A percentile compares a stretch with the other conserved stretches of the same genome.
These are phyloP conservation scores for Lacerta viridis DNA, from an alignment of 2,797 vertebrate species.

Conservation along the genomic window DNA sequence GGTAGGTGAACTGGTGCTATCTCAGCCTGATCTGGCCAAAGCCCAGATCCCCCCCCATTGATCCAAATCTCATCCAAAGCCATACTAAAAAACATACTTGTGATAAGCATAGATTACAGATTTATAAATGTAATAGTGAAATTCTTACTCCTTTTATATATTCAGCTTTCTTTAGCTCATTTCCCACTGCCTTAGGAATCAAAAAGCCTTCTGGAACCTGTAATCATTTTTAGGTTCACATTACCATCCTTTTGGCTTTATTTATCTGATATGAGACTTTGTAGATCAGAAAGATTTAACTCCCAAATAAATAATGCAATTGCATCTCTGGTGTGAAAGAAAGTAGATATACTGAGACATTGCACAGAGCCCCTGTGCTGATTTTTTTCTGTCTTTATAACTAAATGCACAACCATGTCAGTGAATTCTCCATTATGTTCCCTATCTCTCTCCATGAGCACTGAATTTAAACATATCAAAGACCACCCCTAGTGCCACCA, in stretches of 20 bases:
- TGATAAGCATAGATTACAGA: background rate
- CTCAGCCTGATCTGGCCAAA: too few relatives aligned
- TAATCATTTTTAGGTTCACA: background rate
- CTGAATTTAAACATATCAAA: constrained; percentile 24
- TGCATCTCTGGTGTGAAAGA: constrained; percentile 3
- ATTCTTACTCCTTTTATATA: background rate
- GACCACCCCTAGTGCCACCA: constrained; percentile 10
- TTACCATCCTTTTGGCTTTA: background rate
- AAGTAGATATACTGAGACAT: background rate
- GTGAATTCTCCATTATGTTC: background rate
- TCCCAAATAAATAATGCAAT: constrained; percentile 1
- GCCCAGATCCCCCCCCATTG: too few relatives aligned
- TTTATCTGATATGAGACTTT: background rate
- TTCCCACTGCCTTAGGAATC: background rate
- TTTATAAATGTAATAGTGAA: background rate
- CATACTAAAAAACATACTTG: background rate
- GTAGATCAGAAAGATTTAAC: background rate
- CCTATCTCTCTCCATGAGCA: background rate
- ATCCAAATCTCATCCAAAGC: background rate
- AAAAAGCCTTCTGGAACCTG: background rate
- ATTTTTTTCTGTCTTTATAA: background rate
- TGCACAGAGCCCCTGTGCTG: background rate
- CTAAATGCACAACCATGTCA: background rate
- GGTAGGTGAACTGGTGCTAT: too few relatives aligned
- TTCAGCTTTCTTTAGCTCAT: background rate